Conservation (phyloP, 1,140 invertebrate genomes). For the Temnothorax curvispinosus region DNA sequence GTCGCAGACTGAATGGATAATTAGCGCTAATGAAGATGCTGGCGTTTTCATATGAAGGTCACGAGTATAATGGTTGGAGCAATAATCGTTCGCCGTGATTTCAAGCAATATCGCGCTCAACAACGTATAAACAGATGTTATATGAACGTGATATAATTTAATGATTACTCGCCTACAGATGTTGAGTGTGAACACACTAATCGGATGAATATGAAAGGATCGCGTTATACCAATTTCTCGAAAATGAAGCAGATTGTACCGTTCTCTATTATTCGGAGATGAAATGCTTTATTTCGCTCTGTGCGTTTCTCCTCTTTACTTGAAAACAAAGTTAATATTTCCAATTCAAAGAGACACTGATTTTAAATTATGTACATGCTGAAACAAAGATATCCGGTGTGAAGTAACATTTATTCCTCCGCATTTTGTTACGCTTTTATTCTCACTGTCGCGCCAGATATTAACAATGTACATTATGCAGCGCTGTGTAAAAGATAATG, state of each 20-base stretch:
- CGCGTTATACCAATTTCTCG: not conserved
- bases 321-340: conserved; percentile 33
- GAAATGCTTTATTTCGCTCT: not conserved
- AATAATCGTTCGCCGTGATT: conserved; percentile 28
- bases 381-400: not conserved
- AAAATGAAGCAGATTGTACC: not conserved
- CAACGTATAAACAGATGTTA: not conserved
- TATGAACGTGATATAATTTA: not conserved
- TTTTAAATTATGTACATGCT: not conserved
- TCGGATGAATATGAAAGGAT: not conserved
- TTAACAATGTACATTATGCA: conserved; percentile 65
- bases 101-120: not conserved
- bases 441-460: conserved; percentile 9
- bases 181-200: not conserved
- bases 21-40: conserved; percentile 55
- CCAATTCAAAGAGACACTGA: not conserved
- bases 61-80: conserved; percentile 15
- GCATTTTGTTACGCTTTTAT: not conserved
- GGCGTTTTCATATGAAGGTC: conserved; percentile 31
- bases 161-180: not conserved
- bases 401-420: not conserved
- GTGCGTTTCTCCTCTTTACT: not conserved
- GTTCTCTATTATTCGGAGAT: not conserved
- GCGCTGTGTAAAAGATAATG: conserved; percentile 34
- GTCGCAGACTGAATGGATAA: conserved; percentile 41